Percentiles rank a stretch among this genome's conserved stretches.
phyloP scores from a whole-genome alignment of 2,113 vertebrate species.

The Cricetomys ansorgei region DNA sequence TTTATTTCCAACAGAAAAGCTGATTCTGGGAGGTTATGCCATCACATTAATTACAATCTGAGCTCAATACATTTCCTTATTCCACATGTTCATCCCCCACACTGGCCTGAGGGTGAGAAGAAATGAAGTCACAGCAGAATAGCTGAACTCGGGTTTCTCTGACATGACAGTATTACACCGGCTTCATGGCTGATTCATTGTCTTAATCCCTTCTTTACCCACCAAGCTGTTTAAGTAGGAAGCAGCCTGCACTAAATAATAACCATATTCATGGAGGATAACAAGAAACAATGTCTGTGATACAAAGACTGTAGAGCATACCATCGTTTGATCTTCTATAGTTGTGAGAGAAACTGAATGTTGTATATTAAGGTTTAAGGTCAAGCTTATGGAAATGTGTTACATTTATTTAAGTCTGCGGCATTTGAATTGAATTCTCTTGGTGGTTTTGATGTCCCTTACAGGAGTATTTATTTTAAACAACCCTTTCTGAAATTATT shows the following conservation, averaged over 20 bases:
- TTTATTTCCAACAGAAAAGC: constrained; percentile 51
- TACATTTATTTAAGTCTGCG: constrained; percentile 20
- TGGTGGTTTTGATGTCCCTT: background rate
- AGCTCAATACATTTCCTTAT: constrained; percentile 26
- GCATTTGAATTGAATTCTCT: constrained; percentile 13
- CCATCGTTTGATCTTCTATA: background rate
- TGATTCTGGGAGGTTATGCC: background rate
- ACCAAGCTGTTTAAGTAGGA: background rate
- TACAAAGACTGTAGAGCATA: background rate
- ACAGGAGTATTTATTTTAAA: constrained; percentile 40
- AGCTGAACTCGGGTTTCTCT: background rate
- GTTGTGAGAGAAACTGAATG: background rate
- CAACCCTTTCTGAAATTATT: constrained; percentile 36
- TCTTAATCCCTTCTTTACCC: background rate
- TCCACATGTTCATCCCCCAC: background rate
- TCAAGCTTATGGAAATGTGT: background rate
- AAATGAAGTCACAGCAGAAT: background rate
- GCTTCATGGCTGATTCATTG: background rate
- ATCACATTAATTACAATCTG: constrained; percentile 37
- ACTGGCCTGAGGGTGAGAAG: background rate
- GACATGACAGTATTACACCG: background rate
- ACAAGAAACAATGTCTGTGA: background rate
- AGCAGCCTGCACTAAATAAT: background rate
- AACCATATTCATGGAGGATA: background rate
- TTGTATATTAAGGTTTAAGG: background rate